Conservation (phyloP, 2,113 vertebrate genomes). For the Bos indicus region DNA sequence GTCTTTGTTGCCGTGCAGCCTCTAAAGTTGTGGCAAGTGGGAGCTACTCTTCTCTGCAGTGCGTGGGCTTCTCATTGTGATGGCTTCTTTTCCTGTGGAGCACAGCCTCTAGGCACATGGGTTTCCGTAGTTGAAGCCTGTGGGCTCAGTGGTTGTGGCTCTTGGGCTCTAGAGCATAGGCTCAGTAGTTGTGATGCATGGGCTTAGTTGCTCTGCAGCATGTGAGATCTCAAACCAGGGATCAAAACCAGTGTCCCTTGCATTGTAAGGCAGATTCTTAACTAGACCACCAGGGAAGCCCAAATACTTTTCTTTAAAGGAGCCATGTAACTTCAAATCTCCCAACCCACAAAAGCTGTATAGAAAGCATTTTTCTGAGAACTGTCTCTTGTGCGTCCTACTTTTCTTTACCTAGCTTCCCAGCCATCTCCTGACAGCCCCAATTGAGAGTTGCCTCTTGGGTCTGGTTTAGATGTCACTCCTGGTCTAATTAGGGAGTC, state of each 20-base stretch:
- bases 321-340: background rate
- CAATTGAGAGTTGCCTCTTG: slow-evolving; percentile 28
- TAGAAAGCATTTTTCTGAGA: background rate
- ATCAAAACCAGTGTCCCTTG: background rate
- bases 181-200: background rate
- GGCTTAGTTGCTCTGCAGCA: background rate
- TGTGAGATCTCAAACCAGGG: background rate
- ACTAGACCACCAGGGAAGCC: background rate
- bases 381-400: background rate
- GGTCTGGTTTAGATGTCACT: slow-evolving; percentile 3
- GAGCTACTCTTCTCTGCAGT: background rate
- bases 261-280: background rate
- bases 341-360: background rate
- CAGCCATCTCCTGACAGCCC: background rate
- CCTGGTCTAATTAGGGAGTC: slow-evolving; percentile 49
- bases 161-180: background rate
- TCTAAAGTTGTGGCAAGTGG: background rate
- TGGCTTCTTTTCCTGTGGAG: background rate
- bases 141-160: background rate
- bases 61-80: background rate
- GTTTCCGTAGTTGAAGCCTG: background rate
- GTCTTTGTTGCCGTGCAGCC: background rate
- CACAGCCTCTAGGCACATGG: background rate
- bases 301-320: background rate
- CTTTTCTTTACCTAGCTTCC: slow-evolving; percentile 21